Base-by-base conservation (phyloP, 2,113 vertebrate species). In the Mustela lutreola region DNA sequence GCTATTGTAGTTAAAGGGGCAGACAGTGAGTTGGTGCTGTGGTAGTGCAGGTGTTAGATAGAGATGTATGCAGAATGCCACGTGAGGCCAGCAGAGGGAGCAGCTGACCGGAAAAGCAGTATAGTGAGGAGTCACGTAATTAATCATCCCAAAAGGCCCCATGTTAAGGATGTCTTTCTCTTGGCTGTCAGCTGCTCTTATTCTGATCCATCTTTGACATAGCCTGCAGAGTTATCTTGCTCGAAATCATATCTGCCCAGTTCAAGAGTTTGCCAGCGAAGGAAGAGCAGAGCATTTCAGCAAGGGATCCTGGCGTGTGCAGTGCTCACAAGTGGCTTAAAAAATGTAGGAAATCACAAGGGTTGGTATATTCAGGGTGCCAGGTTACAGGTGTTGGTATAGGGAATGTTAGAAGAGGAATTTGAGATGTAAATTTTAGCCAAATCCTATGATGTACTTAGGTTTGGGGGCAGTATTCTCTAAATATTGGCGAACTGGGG, bases 31-130 rank as follows among this genome's bases (percentile, higher is more conserved):
- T n/a, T 48, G 5, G 7, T 2, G 4, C 0, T 2, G 24, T 11
- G 50, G 60, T 5, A 0, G 26, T 42, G 42, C 9, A 31, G 3
- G 6, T 16, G 0, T 56, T 9, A 11, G 14, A 11, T 4, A 1
- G 22, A 50, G n/a, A 7, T 1, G 1, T 14, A 31, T 50, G 48
- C 56, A 26, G 39, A 21, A 2, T 76, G 1, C 14, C 21, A 5
- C 36, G 0, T 16, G 50, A 65, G 31, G 80, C 63, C 19, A 56
- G 89, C 82, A 70, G 78, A 87, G 33, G 82, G 65, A 42, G 83
- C 39, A 45, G 3, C 58, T 9, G 19, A 8, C 21, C 39, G 1
- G 2, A 75, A 39, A 87, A n/a, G 70, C 62, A 33, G 0, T 26
- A 1, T 12, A 2, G 21, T 5, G 8, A 28, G 18, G n/a, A 75